Conservation (phyloP, 2,113 vertebrate species). For the Aegithalos caudatus region DNA sequence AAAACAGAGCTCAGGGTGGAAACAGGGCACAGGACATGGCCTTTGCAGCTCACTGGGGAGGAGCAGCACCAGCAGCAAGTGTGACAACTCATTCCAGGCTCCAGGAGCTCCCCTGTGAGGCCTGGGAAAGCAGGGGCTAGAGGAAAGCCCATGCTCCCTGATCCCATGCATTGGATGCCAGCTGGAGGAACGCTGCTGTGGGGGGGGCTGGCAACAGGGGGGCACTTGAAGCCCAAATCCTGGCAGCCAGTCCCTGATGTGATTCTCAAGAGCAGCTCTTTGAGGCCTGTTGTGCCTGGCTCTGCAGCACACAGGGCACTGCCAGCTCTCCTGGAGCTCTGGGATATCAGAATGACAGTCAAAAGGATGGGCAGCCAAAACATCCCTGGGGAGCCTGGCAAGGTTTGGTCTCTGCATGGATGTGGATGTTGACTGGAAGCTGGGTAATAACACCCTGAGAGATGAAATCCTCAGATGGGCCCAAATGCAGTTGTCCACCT, state of each 20-base stretch:
- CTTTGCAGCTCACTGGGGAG: neutral
- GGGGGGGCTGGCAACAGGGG: neutral
- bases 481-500: neutral
- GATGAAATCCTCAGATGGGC: neutral
- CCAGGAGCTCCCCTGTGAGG: neutral
- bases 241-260: neutral
- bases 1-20: neutral
- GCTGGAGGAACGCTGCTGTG: neutral
- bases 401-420: neutral
- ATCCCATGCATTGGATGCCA: neutral
- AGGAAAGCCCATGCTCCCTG: neutral
- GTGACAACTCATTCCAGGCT: neutral
- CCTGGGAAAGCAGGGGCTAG: neutral
- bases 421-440: neutral
- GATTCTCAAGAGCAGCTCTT: neutral
- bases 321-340: neutral
- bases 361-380: neutral
- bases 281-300: neutral
- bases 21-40: neutral
- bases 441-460: neutral
- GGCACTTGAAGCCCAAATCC: neutral
- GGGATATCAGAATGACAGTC: neutral
- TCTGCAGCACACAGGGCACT: neutral
- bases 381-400: accelerated
- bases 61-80: neutral